Percentiles rank a stretch among this genome's conserved stretches.
These are phyloP conservation scores for Chlamydotis undulata DNA, from an alignment of 2,113 vertebrate species.

Conservation along the genomic window DNA sequence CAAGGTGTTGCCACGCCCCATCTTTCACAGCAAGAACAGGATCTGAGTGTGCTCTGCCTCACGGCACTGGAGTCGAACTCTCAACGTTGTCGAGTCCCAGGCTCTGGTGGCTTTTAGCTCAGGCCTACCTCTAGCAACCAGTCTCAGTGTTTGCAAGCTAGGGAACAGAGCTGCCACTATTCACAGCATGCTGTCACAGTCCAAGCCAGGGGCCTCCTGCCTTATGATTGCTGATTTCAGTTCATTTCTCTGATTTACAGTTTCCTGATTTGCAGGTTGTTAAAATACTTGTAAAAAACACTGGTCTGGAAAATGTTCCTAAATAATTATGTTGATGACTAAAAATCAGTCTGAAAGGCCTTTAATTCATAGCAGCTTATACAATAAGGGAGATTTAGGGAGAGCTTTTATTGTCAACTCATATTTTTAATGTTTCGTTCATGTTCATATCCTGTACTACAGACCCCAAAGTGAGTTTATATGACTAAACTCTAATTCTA, in stretches of 20 bases:
- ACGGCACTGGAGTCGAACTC: background rate
- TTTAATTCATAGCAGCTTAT: constrained; percentile 70
- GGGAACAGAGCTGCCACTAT: background rate
- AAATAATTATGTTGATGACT: constrained; percentile 68
- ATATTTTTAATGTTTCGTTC: constrained; percentile 60
- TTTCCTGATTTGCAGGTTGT: constrained; percentile 73
- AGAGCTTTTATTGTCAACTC: constrained; percentile 49
- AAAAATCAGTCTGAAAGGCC: constrained; percentile 59
- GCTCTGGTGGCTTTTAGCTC: background rate
- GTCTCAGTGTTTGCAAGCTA: background rate
- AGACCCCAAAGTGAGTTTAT: constrained; percentile 57
- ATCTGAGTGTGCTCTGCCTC: background rate
- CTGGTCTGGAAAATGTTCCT: constrained; percentile 70
- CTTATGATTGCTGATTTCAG: constrained; percentile 63
- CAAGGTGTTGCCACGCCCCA: background rate
- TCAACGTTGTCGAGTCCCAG: background rate
- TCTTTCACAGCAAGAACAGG: background rate
- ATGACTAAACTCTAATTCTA: constrained; percentile 37
- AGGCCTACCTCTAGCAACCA: background rate
- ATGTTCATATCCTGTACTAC: constrained; percentile 66
- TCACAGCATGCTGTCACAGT: background rate
- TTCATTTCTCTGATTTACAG: constrained; percentile 72
- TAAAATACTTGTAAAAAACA: constrained; percentile 71
- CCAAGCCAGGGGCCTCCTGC: constrained; percentile 36
- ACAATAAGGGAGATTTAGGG: constrained; percentile 62